Base-by-base conservation (phyloP, 2,888 invertebrate genomes). In the Ichneumoninae sp. region DNA sequence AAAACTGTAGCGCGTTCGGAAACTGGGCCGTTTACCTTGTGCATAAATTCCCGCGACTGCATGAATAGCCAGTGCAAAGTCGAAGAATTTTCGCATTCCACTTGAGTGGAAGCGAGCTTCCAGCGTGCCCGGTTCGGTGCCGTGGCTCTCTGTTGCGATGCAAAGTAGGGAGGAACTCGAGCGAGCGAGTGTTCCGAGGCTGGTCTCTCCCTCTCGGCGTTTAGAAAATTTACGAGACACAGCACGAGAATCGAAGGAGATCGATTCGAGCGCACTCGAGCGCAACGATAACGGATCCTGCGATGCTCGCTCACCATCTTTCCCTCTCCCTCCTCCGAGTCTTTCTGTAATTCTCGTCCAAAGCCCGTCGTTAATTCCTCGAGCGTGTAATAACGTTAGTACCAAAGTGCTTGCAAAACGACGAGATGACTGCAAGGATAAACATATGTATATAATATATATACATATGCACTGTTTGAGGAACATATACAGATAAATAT, bases 221-320 rank as follows among this genome's bases (percentile, higher is more conserved):
- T 80, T 72, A 62, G 72, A 80, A 84, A 80, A 84, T 80, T 80
- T 77, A 84, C 74, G 80, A 83, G 76, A 80, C 80, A 50, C 80
- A 68, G 76, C 76, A 66, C 76, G 71, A 72, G 83, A 77, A 83
- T 83, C 80, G 83, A 83, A 77, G 83, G 80, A 77, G 80, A 84
- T 84, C 84, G 80, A 80, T 84, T 80, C 69, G 74, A 44, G 74
- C 72, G 77, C 80, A 77, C 57, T 84, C 80, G 77, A 77, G 84
- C 84, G 71, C 71, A 79, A 79, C 79, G 79, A 71, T 79, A 79
- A 79, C 79, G 79, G 79, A 71, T 71, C 33, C 65, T 65, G 52
- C 65, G 30, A 36, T 71, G 19, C n/a, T 57, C 44, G 26, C n/a
- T 30, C 50, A 50, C 60, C 66, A 52, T 71, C 50, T 54, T 54